Conservation (phyloP, 1,140 invertebrate species). For the Vanessa atalanta region DNA sequence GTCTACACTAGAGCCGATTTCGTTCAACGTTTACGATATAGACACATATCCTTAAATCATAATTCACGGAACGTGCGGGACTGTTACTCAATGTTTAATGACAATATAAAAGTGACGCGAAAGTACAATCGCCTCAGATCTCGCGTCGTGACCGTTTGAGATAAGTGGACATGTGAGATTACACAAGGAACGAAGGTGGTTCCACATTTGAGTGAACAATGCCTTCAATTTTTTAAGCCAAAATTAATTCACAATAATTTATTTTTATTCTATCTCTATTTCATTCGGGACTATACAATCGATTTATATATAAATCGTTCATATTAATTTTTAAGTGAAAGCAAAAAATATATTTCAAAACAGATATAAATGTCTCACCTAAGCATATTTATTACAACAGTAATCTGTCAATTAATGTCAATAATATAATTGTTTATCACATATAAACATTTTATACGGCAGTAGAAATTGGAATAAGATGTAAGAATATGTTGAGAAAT, state of each 20-base stretch:
- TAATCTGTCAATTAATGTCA: no score
- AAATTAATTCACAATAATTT: background rate
- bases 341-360: no score
- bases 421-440: no score
- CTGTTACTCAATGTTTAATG: constrained; percentile 37
- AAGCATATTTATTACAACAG: no score
- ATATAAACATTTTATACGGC: no score
- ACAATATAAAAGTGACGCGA: constrained; percentile 63
- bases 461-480: no score
- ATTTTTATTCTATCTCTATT: background rate
- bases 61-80: constrained; percentile 13
- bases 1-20: constrained; percentile 19
- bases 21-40: constrained; percentile 6
- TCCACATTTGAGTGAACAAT: constrained; percentile 26
- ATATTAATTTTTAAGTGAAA: no score
- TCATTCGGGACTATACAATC: no score
- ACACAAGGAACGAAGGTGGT: constrained; percentile 45
- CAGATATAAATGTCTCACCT: no score
- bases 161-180: constrained; percentile 70
- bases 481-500: no score
- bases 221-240: background rate
- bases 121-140: constrained; percentile 59
- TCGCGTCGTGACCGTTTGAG: constrained; percentile 61
- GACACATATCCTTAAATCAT: constrained; percentile 26
- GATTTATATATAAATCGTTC: no score